Evolutionary conservation across 2,888 invertebrate species (phyloP).

Genomic region (Ectropis crepuscularia): DNA sequence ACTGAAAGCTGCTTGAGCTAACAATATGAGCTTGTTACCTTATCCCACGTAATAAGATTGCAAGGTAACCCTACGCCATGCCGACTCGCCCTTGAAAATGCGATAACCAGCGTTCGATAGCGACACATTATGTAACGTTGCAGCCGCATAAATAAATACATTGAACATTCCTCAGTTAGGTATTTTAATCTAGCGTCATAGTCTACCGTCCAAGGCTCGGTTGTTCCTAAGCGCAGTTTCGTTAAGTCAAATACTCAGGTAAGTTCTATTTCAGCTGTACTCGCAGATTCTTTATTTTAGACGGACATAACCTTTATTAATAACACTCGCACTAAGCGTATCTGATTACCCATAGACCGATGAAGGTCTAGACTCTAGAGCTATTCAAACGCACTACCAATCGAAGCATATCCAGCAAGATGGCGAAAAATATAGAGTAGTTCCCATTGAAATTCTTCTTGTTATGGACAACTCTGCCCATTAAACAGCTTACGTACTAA

Average conservation of each 20-base stretch:
- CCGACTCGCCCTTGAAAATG: conserved; percentile 65
- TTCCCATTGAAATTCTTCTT: no score
- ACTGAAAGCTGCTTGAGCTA: background rate
- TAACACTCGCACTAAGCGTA: no score
- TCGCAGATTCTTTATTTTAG: no score
- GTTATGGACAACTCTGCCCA: no score
- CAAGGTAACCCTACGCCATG: conserved; percentile 24
- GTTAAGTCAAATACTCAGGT: conserved; percentile 2
- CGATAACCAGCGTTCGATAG: conserved; percentile 66
- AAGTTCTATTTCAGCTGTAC: no score
- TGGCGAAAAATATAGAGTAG: no score
- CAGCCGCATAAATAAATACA: conserved; percentile 43
- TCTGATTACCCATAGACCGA: no score
- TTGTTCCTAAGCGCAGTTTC: conserved; percentile 2
- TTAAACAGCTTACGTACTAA: no score
- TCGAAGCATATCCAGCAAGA: no score
- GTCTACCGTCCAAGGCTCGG: conserved; percentile 25
- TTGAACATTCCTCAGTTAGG: conserved; percentile 44
- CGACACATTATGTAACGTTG: conserved; percentile 60
- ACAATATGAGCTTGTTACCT: conserved; percentile 10
- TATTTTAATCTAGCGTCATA: conserved; percentile 46
- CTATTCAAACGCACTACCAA: no score
- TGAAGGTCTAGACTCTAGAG: no score
- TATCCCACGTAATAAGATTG: conserved; percentile 17
- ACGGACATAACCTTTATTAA: no score